Conservation (phyloP, 2,797 vertebrate genomes). For the Florisuga fusca region DNA sequence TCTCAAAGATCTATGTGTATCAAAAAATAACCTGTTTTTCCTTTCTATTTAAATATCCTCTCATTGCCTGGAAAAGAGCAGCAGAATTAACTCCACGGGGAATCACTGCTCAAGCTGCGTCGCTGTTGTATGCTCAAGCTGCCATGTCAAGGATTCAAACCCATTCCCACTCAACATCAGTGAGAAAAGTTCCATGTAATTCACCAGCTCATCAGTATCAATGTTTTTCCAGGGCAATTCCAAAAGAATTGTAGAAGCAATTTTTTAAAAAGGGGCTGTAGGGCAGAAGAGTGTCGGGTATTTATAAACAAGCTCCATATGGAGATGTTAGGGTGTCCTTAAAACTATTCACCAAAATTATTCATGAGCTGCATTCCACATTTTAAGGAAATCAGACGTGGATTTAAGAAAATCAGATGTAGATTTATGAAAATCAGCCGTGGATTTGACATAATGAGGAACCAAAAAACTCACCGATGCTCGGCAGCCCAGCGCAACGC, state of each 20-base stretch:
- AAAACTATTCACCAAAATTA: not conserved
- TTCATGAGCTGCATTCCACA: not conserved
- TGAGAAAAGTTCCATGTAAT: not conserved
- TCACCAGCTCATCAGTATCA: not conserved
- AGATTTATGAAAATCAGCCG: not conserved
- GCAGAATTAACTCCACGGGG: constrained; percentile 28
- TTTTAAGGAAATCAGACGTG: not conserved
- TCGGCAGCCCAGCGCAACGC: constrained; percentile 63
- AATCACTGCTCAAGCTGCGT: not conserved
- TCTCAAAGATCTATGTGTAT: not conserved
- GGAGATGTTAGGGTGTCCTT: accelerated
- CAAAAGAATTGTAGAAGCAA: not conserved
- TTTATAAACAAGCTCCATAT: not conserved
- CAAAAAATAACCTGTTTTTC: not conserved
- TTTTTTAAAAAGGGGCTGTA: not conserved
- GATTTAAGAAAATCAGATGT: not conserved
- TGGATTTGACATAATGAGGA: not conserved
- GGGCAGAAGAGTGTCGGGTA: not conserved
- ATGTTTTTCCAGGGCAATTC: not conserved
- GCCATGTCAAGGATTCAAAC: not conserved
- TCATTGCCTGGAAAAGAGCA: constrained; percentile 15
- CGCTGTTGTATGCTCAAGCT: not conserved
- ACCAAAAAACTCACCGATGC: constrained; percentile 59
- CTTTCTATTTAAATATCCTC: constrained; percentile 32
- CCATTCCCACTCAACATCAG: not conserved